phyloP scores from a whole-genome alignment of 2,113 vertebrate genomes.

The Spermophilus dauricus region DNA sequence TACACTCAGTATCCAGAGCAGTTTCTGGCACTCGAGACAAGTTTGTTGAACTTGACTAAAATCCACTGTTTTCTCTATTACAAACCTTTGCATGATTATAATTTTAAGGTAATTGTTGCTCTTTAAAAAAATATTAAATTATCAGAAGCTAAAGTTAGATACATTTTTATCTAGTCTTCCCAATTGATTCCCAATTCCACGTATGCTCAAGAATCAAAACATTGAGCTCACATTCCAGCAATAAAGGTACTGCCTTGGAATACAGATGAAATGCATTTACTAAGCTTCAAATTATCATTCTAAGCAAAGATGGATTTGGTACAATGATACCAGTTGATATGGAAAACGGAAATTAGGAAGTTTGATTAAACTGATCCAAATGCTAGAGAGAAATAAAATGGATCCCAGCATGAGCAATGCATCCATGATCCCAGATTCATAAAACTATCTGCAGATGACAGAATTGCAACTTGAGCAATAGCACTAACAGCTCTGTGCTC shows the following conservation, averaged over 20 bases:
- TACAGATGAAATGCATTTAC: neutral
- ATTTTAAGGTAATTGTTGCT: neutral
- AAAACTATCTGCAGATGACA: neutral
- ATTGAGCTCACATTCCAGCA: neutral
- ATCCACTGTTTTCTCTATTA: neutral
- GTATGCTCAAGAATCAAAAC: slow-evolving; percentile 36
- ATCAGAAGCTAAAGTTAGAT: neutral
- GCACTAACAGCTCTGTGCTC: neutral
- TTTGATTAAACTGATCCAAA: slow-evolving; percentile 22
- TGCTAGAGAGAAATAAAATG: neutral
- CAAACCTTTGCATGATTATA: neutral
- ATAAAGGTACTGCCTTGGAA: neutral
- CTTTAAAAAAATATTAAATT: neutral
- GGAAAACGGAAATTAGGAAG: neutral
- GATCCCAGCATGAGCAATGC: neutral
- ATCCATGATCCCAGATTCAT: neutral
- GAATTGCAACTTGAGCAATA: neutral
- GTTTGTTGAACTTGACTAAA: neutral
- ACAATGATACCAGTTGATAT: neutral
- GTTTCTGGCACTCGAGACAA: neutral
- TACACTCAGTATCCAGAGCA: neutral
- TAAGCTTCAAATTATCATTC: neutral
- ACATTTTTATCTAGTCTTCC: slow-evolving; percentile 22
- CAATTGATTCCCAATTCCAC: neutral
- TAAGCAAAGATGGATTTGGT: neutral